phyloP scores from a whole-genome alignment of 1,140 invertebrate genomes.

The Ceratina australensis region DNA sequence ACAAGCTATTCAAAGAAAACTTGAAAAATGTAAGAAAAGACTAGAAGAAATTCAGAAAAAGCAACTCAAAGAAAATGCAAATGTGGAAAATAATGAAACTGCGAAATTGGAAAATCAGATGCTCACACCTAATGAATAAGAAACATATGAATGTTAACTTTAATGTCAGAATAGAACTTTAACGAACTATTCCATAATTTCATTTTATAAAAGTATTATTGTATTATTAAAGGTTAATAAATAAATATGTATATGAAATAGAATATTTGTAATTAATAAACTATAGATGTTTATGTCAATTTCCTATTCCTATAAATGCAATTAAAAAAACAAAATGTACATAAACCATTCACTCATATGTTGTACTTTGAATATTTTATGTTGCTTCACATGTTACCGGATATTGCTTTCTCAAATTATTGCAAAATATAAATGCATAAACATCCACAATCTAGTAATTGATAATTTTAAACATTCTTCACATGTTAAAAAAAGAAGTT shows the following conservation, averaged over 20 bases:
- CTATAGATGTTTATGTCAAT: too few species aligned
- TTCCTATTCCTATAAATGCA: too few species aligned
- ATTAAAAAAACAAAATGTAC: too few species aligned
- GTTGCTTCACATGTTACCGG: too few species aligned
- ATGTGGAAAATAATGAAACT: not conserved
- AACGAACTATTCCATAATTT: not conserved
- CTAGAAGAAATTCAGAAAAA: conserved; percentile 33
- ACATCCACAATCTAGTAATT: too few species aligned
- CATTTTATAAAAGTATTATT: conserved; percentile 26
- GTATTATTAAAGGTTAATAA: conserved; percentile 10
- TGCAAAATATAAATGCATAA: too few species aligned
- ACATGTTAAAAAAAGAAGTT: too few species aligned
- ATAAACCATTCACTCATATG: too few species aligned
- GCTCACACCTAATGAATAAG: not conserved
- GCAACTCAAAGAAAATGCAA: conserved; percentile 27
- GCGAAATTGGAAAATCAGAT: not conserved
- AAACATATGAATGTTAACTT: not conserved
- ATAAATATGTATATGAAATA: not conserved
- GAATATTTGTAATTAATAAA: too few species aligned
- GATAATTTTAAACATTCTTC: too few species aligned
- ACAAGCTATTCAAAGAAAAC: conserved; percentile 65
- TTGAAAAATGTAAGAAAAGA: conserved; percentile 52
- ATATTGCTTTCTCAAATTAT: too few species aligned
- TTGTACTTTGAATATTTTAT: not conserved
- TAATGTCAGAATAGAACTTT: not conserved